Percentiles rank a stretch among this genome's conserved stretches.
phyloP scores from a whole-genome alignment of 2,888 invertebrate genomes.

The Hylaea fasciaria region DNA sequence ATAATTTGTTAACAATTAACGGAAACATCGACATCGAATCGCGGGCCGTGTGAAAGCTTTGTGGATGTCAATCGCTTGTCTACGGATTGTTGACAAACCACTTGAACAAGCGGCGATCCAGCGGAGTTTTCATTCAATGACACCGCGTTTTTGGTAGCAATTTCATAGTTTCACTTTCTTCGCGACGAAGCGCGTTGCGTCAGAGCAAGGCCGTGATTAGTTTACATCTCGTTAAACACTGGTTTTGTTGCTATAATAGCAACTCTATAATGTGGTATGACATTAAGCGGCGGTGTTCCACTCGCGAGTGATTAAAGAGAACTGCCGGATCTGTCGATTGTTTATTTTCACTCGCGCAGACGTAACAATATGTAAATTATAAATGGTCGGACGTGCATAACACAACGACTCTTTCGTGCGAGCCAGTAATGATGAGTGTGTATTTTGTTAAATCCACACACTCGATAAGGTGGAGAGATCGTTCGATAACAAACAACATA shows the following conservation, averaged over 20 bases:
- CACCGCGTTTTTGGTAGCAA: slow-evolving; percentile 59
- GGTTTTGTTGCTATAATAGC: slow-evolving; percentile 51
- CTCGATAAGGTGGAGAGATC: slow-evolving; percentile 13
- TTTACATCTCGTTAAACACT: slow-evolving; percentile 52
- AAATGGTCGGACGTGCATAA: slow-evolving; percentile 46
- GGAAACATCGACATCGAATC: slow-evolving; percentile 51
- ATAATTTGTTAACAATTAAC: slow-evolving; percentile 57
- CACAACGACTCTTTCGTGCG: slow-evolving; percentile 58
- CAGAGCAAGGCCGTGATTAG: slow-evolving; percentile 64
- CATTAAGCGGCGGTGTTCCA: slow-evolving; percentile 29
- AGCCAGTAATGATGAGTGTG: slow-evolving; percentile 17
- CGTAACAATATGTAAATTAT: slow-evolving; percentile 65
- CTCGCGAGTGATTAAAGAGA: slow-evolving; percentile 45
- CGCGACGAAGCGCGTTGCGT: slow-evolving; percentile 53
- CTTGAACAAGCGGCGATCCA: slow-evolving; percentile 54
- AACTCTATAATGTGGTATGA: slow-evolving; percentile 56
- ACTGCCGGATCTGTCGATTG: slow-evolving; percentile 60
- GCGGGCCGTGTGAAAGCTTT: slow-evolving; percentile 61
- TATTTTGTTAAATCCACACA: slow-evolving; percentile 29
- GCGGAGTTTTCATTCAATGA: slow-evolving; percentile 58
- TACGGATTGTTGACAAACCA: slow-evolving; percentile 61
- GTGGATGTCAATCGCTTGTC: slow-evolving; percentile 53
- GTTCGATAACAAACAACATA: slow-evolving; percentile 15
- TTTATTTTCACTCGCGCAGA: slow-evolving; percentile 62
- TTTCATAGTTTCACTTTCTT: slow-evolving; percentile 77